Percentiles rank a stretch among this genome's conserved stretches.
These are phyloP conservation scores for Slavum lentiscoides DNA, from an alignment of 2,888 invertebrate species.

Conservation along the genomic window DNA sequence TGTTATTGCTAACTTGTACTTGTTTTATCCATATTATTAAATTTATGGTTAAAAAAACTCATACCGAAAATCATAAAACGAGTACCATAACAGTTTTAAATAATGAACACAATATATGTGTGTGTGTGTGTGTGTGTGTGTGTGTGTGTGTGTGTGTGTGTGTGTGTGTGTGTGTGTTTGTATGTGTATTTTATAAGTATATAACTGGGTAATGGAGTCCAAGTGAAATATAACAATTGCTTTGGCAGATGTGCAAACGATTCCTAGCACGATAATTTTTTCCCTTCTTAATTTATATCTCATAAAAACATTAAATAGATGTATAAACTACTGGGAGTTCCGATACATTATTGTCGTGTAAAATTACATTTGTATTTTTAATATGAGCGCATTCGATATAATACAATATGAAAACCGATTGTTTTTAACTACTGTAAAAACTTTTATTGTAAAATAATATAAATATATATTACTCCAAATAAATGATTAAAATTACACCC, in stretches of 20 bases:
- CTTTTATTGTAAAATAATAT: background rate
- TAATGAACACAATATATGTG: background rate
- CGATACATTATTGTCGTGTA: slow-evolving; percentile 22
- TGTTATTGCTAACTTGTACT: too few relatives aligned
- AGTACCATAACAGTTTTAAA: too few relatives aligned
- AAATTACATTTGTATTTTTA: slow-evolving; percentile 18
- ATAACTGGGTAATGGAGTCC: slow-evolving; percentile 41
- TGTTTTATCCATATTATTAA: too few relatives aligned
- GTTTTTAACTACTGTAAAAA: background rate
- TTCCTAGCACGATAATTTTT: slow-evolving; percentile 41
- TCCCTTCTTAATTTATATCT: slow-evolving; percentile 37
- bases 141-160: background rate
- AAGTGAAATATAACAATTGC: slow-evolving; percentile 45
- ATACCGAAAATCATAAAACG: too few relatives aligned
- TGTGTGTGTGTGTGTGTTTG: background rate
- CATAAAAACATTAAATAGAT: slow-evolving; percentile 38
- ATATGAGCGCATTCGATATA: background rate
- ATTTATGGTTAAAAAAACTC: too few relatives aligned
- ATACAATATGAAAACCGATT: background rate
- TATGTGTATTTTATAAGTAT: slow-evolving; percentile 4
- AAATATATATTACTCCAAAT: background rate
- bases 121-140: background rate
- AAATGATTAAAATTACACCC: too few relatives aligned
- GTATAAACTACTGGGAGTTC: slow-evolving; percentile 14
- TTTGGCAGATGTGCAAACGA: slow-evolving; percentile 50